A percentile compares a stretch with the other conserved stretches of the same genome.
These are phyloP conservation scores for Linhomoeus sp. DNA, from an alignment of 2,888 invertebrate genomes.

Conservation along the genomic window DNA sequence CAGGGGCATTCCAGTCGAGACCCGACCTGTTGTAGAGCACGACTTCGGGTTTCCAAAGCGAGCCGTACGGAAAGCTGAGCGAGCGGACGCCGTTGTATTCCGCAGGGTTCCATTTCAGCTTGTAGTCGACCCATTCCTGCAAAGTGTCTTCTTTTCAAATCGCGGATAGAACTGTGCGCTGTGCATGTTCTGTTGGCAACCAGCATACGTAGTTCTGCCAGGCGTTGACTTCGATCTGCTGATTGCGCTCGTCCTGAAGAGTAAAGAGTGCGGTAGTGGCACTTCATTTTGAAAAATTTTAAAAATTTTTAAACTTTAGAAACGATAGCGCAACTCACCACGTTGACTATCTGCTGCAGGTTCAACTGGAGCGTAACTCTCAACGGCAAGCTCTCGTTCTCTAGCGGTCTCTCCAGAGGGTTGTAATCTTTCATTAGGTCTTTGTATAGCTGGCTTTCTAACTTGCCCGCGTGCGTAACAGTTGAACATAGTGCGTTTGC, in stretches of 20 bases:
- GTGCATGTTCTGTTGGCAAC: too few relatives aligned
- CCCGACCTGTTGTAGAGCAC: constrained; percentile 99
- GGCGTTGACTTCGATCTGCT: constrained; percentile 1
- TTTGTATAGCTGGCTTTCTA: too few relatives aligned
- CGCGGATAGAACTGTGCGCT: too few relatives aligned
- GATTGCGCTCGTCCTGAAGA: constrained; percentile 1
- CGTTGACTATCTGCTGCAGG: constrained; percentile 1
- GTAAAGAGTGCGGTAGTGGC: too few relatives aligned
- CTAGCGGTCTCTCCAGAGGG: background rate
- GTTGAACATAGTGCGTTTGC: too few relatives aligned
- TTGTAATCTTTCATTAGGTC: background rate
- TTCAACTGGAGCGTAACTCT: background rate
- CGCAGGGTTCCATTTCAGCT: constrained; percentile 81
- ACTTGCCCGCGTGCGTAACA: too few relatives aligned
- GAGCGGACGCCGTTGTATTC: constrained; percentile 84
- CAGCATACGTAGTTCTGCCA: constrained; percentile 1
- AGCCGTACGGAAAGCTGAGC: constrained; percentile 76
- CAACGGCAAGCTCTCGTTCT: background rate
- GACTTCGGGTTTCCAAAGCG: constrained; percentile 95
- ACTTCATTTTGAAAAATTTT: too few relatives aligned
- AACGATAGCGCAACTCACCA: background rate
- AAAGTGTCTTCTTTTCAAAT: too few relatives aligned
- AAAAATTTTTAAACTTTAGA: too few relatives aligned
- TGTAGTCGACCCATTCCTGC: constrained; percentile 96
- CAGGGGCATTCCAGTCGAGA: too few relatives aligned